These are phyloP conservation scores for Rhinella marina DNA, from an alignment of 2,797 vertebrate species.

Conservation along the genomic window DNA sequence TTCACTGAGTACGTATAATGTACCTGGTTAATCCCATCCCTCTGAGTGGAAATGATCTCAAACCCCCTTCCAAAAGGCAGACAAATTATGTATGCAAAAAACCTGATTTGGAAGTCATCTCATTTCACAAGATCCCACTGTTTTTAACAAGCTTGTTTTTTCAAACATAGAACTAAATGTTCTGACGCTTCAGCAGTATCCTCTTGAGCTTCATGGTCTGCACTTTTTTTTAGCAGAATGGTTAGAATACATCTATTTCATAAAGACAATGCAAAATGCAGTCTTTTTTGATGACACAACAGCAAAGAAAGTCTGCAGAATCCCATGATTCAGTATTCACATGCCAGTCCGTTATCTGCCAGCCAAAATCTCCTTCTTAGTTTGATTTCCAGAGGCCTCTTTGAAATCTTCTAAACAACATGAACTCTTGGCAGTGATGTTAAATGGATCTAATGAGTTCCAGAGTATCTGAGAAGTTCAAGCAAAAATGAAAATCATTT, in stretches of 20 bases:
- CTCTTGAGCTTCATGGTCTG: conserved; percentile 11
- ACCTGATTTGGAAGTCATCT: conserved; percentile 21
- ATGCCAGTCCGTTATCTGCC: conserved; percentile 11
- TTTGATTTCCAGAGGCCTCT: conserved; percentile 44
- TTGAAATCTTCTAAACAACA: conserved; percentile 35
- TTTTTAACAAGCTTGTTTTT: conserved; percentile 30
- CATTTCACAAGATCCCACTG: conserved; percentile 23
- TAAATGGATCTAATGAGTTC: conserved; percentile 51
- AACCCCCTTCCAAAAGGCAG: conserved; percentile 7
- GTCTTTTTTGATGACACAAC: conserved; percentile 32
- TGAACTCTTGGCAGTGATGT: conserved; percentile 45
- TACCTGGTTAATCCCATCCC: background rate
- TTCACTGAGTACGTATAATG: background rate
- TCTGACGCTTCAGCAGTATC: background rate
- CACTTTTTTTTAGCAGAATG: conserved; percentile 8
- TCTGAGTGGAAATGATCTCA: conserved; percentile 8
- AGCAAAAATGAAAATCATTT: conserved; percentile 41
- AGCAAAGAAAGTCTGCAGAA: background rate
- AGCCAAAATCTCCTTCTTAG: conserved; percentile 39
- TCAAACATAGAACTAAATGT: background rate
- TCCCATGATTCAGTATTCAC: conserved; percentile 2
- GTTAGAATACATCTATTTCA: conserved; percentile 13
- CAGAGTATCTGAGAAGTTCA: conserved; percentile 26
- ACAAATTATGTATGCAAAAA: conserved; percentile 26
- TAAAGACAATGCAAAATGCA: background rate